These are phyloP conservation scores for Petrosia ficiformis DNA, from an alignment of 37 sponge, comb jelly and placozoan species.

Conservation along the genomic window DNA sequence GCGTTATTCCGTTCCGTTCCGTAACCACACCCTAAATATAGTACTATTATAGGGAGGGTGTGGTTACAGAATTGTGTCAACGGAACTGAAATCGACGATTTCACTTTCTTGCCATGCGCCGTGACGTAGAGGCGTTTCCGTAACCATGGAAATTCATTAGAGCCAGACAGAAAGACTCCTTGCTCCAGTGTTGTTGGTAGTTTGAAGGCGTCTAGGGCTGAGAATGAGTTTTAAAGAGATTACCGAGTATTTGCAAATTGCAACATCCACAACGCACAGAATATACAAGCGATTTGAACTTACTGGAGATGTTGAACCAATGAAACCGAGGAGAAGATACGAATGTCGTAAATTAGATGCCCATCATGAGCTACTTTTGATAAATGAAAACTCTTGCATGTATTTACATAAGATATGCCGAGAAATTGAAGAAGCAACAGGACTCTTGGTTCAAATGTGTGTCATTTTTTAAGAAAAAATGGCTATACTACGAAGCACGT, in stretches of 20 bases:
- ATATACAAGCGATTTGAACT: slow-evolving; percentile 31
- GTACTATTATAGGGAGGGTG: too few relatives aligned
- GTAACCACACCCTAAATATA: too few relatives aligned
- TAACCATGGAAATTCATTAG: too few relatives aligned
- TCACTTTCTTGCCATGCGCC: too few relatives aligned
- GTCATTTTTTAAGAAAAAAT: slow-evolving; percentile 14
- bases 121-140: too few relatives aligned
- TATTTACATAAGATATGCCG: slow-evolving; percentile 40
- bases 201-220: slow-evolving; percentile 42
- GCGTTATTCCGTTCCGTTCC: too few relatives aligned
- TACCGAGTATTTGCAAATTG: slow-evolving; percentile 14
- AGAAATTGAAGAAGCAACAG: slow-evolving; percentile 13
- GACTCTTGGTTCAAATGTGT: slow-evolving; percentile 37
- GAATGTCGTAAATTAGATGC: slow-evolving; percentile 16
- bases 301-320: slow-evolving; percentile 6
- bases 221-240: slow-evolving; percentile 10
- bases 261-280: slow-evolving; percentile 33
- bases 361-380: slow-evolving; percentile 39
- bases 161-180: slow-evolving; percentile 16
- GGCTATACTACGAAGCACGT: slow-evolving; percentile 41
- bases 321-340: background rate
- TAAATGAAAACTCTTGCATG: slow-evolving; percentile 31
- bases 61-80: too few relatives aligned
- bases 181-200: slow-evolving; percentile 34
- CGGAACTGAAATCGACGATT: too few relatives aligned